These are phyloP conservation scores for Zingel zingel DNA, from an alignment of 2,113 vertebrate species.

Conservation along the genomic window DNA sequence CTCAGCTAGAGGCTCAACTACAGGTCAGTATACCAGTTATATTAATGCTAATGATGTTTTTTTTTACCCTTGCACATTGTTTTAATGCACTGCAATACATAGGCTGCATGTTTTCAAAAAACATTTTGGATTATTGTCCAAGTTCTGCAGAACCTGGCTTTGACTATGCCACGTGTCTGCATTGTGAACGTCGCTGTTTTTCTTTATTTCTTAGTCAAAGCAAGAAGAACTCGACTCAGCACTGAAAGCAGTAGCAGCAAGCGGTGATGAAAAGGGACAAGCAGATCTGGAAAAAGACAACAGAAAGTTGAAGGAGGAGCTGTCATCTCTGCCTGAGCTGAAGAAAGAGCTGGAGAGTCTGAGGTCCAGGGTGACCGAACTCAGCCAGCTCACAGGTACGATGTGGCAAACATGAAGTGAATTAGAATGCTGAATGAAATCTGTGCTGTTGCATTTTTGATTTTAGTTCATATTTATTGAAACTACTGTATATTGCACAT, in stretches of 20 bases:
- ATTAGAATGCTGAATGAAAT: neutral
- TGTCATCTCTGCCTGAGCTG: conserved; percentile 77
- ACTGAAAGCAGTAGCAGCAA: conserved; percentile 62
- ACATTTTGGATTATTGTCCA: neutral
- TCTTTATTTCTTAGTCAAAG: conserved; percentile 65
- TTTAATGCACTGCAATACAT: neutral
- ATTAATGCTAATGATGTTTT: conserved; percentile 31
- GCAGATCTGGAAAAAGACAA: conserved; percentile 77
- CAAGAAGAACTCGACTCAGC: conserved; percentile 77
- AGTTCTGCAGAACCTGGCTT: neutral
- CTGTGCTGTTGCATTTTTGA: neutral
- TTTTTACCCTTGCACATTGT: neutral
- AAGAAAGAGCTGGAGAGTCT: conserved; percentile 82
- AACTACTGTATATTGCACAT: neutral
- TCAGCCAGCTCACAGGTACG: conserved; percentile 79
- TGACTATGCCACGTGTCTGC: neutral
- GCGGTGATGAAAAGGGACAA: conserved; percentile 44
- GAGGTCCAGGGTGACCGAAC: conserved; percentile 77
- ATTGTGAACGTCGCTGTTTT: neutral
- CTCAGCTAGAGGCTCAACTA: conserved; percentile 88
- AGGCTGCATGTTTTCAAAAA: neutral
- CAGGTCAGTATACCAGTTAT: conserved; percentile 82
- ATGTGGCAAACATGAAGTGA: neutral
- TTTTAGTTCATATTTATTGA: conserved; percentile 1
- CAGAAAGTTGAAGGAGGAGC: conserved; percentile 72